Base-by-base conservation (phyloP, 23 tunicate genomes). In the Halocynthia roretzi region DNA sequence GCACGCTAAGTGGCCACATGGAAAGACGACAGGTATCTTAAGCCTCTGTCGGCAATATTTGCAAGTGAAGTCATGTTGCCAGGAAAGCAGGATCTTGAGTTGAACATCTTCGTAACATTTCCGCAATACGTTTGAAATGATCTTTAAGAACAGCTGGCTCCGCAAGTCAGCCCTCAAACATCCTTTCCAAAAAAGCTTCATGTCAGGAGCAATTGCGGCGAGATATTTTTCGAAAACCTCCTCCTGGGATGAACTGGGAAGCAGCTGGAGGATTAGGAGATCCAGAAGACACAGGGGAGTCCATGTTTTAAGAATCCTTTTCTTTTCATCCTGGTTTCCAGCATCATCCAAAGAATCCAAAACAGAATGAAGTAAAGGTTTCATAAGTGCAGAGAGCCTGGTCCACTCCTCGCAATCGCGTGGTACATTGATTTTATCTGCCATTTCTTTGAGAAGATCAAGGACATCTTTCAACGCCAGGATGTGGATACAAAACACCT, bases 1-100 rank as follows among this genome's bases (percentile, higher is more conserved):
- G 54, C 95, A 88, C 54, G 68, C 61, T 52, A 68, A 80, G 61
- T 83, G 84, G 9, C 67, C 56, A 61, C 95, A 88, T 54, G 84
- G 95, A 6, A 88, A 50, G 8, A 88, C 50, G 11, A 78, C 87
- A 6, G 95, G 95, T 23, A 83, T 70, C 12, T 50, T 62, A 6
- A 83, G 63, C 56, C 56, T 74, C 21, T 54, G 6, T 8, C 62
- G 5, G 60, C 90, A 85, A 11, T 60, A 20, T 19, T 55, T 72
- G 56, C 90, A 85, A 15, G 50, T 51, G 7, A 69, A 40, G 61
- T 85, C 75, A 8, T 8, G 31, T 6, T 65, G 19, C 84, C 84
- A 74, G 17, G 76, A 56, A 50, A 72, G 61, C 54, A 71, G 18
- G n/a, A 80, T 17, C 54, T 68, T 63, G 22, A 85, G 66, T 48